Percentiles rank a stretch among this genome's conserved stretches.
These are phyloP conservation scores for Drosophila grimshawi DNA, from an alignment of 1,140 invertebrate species.

Conservation along the genomic window DNA sequence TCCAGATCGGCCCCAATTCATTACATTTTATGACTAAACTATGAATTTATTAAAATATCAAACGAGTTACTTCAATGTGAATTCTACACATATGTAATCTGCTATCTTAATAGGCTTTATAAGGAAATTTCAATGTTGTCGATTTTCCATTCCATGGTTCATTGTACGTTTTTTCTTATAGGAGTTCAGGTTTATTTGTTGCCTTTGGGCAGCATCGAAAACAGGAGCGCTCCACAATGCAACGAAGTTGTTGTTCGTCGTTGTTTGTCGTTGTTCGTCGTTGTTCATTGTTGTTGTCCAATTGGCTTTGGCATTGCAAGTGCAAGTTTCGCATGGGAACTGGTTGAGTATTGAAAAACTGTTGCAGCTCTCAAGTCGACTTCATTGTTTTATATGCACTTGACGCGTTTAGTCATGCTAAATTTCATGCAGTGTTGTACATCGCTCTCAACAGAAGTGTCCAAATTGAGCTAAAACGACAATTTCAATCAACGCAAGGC, in stretches of 20 bases:
- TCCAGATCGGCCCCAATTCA: neutral
- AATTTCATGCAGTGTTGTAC: slow-evolving; percentile 34
- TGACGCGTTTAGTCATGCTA: slow-evolving; percentile 36
- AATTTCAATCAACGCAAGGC: slow-evolving; percentile 69
- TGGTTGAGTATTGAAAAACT: slow-evolving; percentile 60
- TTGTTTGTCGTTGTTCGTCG: neutral
- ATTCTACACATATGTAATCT: neutral
- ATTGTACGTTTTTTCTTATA: slow-evolving; percentile 16
- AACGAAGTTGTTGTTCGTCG: neutral
- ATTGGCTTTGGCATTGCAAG: slow-evolving; percentile 37
- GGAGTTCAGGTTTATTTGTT: neutral
- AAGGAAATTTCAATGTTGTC: slow-evolving; percentile 34
- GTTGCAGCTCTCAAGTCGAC: slow-evolving; percentile 25
- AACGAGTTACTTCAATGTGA: slow-evolving; percentile 2
- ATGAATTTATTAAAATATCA: neutral
- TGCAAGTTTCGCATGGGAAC: slow-evolving; percentile 44
- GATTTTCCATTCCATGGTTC: slow-evolving; percentile 23
- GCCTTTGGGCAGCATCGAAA: slow-evolving; percentile 16
- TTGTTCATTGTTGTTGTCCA: slow-evolving; percentile 11
- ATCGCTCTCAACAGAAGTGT: slow-evolving; percentile 58
- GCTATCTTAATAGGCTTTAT: slow-evolving; percentile 12
- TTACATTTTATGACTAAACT: slow-evolving; percentile 2
- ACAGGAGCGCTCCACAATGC: slow-evolving; percentile 7
- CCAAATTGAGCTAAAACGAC: slow-evolving; percentile 78
- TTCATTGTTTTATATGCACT: slow-evolving; percentile 56